Evolutionary conservation across 2,888 invertebrate species (phyloP).

Genomic region (Cheilosia scutellata): DNA sequence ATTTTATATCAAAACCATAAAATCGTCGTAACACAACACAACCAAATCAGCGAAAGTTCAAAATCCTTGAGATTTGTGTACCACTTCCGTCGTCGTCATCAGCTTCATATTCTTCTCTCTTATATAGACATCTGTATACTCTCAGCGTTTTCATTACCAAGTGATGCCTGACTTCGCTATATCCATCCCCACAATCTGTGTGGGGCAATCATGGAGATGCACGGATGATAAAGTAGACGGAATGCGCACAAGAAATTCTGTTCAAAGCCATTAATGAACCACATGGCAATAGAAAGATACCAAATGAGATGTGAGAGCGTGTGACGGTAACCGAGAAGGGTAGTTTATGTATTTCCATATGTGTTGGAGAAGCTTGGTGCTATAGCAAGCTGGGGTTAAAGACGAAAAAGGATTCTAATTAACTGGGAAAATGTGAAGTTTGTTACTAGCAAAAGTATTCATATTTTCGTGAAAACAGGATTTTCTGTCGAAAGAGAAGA

Average conservation of each 20-base stretch:
- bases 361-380: conserved; percentile 15
- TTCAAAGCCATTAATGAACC: conserved; percentile 80
- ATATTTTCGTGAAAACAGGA: neutral
- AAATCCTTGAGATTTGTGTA: conserved; percentile 35
- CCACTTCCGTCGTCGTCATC: conserved; percentile 33
- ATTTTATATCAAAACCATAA: conserved; percentile 7
- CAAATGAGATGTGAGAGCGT: conserved; percentile 33
- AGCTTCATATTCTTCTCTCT: conserved; percentile 8
- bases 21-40: conserved; percentile 2
- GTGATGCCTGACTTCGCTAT: conserved; percentile 29
- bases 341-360: conserved; percentile 16
- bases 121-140: conserved; percentile 23
- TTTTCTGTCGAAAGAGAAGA: conserved; percentile 1
- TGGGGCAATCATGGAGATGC: conserved; percentile 35
- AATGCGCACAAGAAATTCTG: conserved; percentile 59
- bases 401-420: conserved; percentile 48
- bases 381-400: conserved; percentile 13
- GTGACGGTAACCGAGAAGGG: conserved; percentile 11
- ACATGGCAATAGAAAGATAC: conserved; percentile 38
- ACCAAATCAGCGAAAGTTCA: conserved; percentile 29
- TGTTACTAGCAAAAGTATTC: neutral
- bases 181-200: conserved; percentile 16
- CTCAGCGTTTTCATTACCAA: conserved; percentile 37
- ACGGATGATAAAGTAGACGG: conserved; percentile 43
- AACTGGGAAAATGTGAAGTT: conserved; percentile 53